Evolutionary conservation across 2,888 invertebrate species (phyloP), one percentile per base, ranked within the genome.

Genomic region (Scrobipalpa costella): DNA sequence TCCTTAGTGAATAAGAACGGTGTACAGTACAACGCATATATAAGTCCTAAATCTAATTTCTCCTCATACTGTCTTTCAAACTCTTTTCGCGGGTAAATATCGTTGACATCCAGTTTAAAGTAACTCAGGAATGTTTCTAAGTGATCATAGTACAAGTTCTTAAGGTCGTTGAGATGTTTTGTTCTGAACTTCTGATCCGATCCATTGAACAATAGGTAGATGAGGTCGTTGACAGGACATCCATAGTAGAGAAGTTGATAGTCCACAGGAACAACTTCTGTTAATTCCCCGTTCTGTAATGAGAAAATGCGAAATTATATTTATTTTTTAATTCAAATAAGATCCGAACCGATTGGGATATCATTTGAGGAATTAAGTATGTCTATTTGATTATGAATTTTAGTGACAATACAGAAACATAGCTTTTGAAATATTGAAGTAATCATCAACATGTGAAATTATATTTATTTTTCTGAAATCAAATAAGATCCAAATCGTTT

Each of bases 41-140:
- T 67, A 0, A 83, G 49, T 2, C 82, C 83, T 52, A 67, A 75
- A 38, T 79, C 77, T 34, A 78, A 57, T 33, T 70, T 72, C 1
- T 80, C 76, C 11, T 63, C 62, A n/a, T 70, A 81, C 13, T 73
- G 66, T 27, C 64, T 64, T 17, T 84, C 82, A 65, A 79, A 85
- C 7, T 68, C 68, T 11, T 71, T 61, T 21, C 73, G 76, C 0
- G 81, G 71, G 57, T 71, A 79, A 1, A 78, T 67, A 5, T 68
- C 34, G 38, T 80, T 70, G 0, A 77, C 69, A 3, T 76, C 69
- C 19, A 82, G 65, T 2, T 77, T 65, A 19, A 84, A 85, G 57
- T 79, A 69, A 47, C 68, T 63, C 0, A 81, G 60, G 64, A 71
- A 77, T 7, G 64, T 66, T 5, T 57, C 60, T 61, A 83, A 63